These are phyloP conservation scores for Lobophora halterata DNA, from an alignment of 2,888 invertebrate genomes.

Conservation along the genomic window DNA sequence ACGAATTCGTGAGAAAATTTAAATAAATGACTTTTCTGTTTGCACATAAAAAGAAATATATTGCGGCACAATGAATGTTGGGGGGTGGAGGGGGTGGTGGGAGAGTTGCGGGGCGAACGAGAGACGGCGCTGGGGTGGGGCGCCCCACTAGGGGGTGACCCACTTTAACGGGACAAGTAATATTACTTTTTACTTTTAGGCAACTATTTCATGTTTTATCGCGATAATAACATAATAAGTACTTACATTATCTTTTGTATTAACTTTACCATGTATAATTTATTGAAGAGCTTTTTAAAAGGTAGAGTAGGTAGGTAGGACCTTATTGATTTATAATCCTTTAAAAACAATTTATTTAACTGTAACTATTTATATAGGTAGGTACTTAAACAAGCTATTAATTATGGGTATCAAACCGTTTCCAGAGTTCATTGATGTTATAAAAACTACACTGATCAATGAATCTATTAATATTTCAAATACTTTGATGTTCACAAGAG, in stretches of 20 bases:
- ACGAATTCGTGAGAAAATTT: conserved; percentile 81
- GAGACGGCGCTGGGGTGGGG: conserved; percentile 52
- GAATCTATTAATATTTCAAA: conserved; percentile 10
- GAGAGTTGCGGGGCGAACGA: conserved; percentile 65
- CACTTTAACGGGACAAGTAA: conserved; percentile 81
- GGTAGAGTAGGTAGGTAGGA: too few relatives aligned
- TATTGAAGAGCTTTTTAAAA: conserved; percentile 1
- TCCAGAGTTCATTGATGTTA: too few relatives aligned
- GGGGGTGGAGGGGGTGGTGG: conserved; percentile 66
- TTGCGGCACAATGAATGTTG: conserved; percentile 81
- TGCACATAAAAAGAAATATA: conserved; percentile 82
- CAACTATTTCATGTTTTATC: conserved; percentile 80
- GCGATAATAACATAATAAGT: conserved; percentile 67
- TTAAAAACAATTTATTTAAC: too few relatives aligned
- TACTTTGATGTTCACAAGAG: conserved; percentile 25
- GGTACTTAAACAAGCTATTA: too few relatives aligned
- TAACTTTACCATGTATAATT: conserved; percentile 48
- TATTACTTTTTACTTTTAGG: conserved; percentile 82
- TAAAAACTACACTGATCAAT: conserved; percentile 2
- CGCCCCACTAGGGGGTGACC: conserved; percentile 67
- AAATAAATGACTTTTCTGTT: conserved; percentile 82
- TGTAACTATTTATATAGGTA: too few relatives aligned
- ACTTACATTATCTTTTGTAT: conserved; percentile 42
- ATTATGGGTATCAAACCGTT: too few relatives aligned
- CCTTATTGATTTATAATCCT: too few relatives aligned